A percentile compares a stretch with the other conserved stretches of the same genome.
Evolutionary conservation across 64 coral and sea anemone genomes (phyloP).

Genomic region (Dendronephthya gigantea): DNA sequence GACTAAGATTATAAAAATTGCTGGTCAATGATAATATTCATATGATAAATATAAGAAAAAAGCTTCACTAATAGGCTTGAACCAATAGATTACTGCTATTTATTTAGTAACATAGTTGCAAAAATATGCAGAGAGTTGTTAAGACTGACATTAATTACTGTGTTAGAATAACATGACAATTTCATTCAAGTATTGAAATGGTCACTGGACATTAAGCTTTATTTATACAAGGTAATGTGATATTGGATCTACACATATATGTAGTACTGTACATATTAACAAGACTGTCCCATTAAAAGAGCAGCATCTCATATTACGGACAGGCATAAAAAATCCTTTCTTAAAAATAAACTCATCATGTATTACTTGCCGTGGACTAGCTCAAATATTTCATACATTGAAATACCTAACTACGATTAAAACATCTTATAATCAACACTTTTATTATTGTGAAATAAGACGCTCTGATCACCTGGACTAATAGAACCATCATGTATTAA

Average conservation of each 20-base stretch:
- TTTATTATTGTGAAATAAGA: conserved; percentile 15
- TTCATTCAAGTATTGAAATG: no score
- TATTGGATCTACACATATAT: neutral
- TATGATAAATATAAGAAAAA: no score
- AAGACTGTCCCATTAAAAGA: neutral
- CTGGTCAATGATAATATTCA: no score
- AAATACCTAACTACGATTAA: neutral
- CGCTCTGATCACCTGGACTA: neutral
- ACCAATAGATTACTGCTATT: no score
- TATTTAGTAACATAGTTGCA: no score
- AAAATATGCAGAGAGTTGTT: no score
- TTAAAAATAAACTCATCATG: neutral
- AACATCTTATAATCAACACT: neutral
- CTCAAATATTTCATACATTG: neutral
- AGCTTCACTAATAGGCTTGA: no score
- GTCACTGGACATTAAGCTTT: no score
- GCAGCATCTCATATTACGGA: neutral
- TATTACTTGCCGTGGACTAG: neutral
- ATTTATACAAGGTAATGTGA: no score
- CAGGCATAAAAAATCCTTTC: neutral
- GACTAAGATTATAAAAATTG: no score
- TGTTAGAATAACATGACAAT: no score
- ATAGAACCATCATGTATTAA: neutral
- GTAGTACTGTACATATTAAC: neutral
- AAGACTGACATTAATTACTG: no score